A percentile compares a stretch with the other conserved stretches of the same genome.
Conservation (phyloP, 2,888 invertebrate species). For the Acheta domesticus region DNA sequence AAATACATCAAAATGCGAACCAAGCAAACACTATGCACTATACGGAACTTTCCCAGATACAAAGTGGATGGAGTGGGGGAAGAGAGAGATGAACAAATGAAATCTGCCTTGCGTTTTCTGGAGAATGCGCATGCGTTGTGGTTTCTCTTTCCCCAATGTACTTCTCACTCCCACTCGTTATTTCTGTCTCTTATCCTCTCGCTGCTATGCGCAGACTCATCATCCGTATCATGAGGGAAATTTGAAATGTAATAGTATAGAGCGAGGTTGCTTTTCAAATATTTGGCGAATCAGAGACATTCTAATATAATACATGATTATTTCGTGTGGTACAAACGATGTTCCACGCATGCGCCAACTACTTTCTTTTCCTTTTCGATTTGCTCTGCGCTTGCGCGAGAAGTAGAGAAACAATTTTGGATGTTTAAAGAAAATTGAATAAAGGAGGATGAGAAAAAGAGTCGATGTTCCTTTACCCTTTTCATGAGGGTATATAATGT, state of each 20-base stretch:
- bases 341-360: too few species aligned
- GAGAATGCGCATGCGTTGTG: not conserved
- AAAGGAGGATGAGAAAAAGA: too few species aligned
- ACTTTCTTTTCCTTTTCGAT: too few species aligned
- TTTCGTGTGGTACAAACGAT: too few species aligned
- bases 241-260: not conserved
- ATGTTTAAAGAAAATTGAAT: too few species aligned
- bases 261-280: too few species aligned
- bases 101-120: slow-evolving; percentile 9
- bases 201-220: not conserved
- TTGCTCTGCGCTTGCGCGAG: too few species aligned
- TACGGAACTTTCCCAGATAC: slow-evolving; percentile 23
- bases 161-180: slow-evolving; percentile 18
- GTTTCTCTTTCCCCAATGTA: not conserved
- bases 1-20: slow-evolving; percentile 4
- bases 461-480: too few species aligned
- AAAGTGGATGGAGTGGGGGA: not conserved
- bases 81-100: slow-evolving; percentile 9
- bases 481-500: too few species aligned
- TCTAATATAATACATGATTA: too few species aligned
- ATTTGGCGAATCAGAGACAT: too few species aligned
- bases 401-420: too few species aligned
- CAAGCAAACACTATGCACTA: not conserved
- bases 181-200: not conserved
- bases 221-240: not conserved